Evolutionary conservation across 2,113 vertebrate genomes (phyloP), one percentile per base, ranked within the genome.

Genomic region (Neodontobutis hainanensis): DNA sequence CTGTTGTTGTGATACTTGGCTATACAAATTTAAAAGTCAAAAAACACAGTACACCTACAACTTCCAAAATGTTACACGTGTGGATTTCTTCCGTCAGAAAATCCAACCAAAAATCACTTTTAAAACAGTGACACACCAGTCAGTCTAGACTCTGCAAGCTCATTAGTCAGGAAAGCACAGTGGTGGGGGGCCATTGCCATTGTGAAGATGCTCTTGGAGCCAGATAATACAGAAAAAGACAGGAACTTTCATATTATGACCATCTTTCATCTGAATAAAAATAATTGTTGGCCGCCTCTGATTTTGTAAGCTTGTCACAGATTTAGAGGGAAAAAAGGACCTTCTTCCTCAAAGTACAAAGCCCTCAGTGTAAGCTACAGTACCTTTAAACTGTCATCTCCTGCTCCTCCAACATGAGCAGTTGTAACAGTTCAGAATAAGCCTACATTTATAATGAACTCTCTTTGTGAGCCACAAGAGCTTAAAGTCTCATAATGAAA

Each of bases 401-500:
- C 52, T 36, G 34, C 52, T 38, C 44, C 35, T 55, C 34, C 14
- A 34, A 36, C 34, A 14, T 15, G 52, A 55, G 52, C 52, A 36
- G 35, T 38, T 55, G 51, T 55, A 55, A 38, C 34, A 38, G 34
- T 55, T 55, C 52, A 38, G 34, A 55, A 55, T 8, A 55, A 55
- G 32, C 34, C 35, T 8, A 55, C 52, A n/a, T 55, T 55, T 38
- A 55, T 55, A 55, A 55, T 55, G 12, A 55, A 55, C 52, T 55
- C 34, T 6, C 34, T 55, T 36, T 36, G 12, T 38, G 52, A 15
- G 52, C 9, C 12, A 4, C 34, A 12, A 55, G 8, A 34, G 52
- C 52, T 55, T 55, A 55, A n/a, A n/a, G 34, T 36, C 34, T 55
- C 32, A 55, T 55, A 55, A 55, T 55, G 52, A 55, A 55, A 55